Percentiles rank a stretch among this genome's conserved stretches.
Evolutionary conservation across 1,140 invertebrate species (phyloP).

Genomic region (Chymomyza costata): DNA sequence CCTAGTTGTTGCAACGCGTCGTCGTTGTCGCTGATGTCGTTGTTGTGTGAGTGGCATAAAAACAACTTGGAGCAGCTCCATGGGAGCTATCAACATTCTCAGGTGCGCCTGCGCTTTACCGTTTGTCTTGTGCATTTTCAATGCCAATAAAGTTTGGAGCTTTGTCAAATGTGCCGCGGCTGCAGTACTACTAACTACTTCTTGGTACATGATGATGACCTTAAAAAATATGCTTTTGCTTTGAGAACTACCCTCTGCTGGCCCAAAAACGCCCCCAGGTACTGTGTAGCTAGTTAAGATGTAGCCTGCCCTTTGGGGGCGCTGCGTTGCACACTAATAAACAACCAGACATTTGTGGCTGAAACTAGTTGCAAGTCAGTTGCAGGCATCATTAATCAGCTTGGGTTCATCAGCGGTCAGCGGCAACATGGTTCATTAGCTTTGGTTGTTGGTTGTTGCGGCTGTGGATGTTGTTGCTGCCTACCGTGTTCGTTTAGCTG

Average conservation of each 20-base stretch:
- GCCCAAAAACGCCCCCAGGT: no score
- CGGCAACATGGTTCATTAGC: constrained; percentile 71
- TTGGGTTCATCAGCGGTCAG: constrained; percentile 69
- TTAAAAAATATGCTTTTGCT: no score
- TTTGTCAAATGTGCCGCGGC: no score
- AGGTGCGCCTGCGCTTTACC: constrained; percentile 53
- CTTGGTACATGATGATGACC: no score
- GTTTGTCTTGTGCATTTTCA: constrained; percentile 29
- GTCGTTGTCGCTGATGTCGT: constrained; percentile 33
- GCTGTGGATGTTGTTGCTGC: constrained; percentile 21
- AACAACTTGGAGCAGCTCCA: constrained; percentile 56
- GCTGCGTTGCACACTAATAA: constrained; percentile 14
- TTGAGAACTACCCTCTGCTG: no score
- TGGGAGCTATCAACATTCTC: constrained; percentile 72
- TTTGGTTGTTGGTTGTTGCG: constrained; percentile 57
- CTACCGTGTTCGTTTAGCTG: constrained; percentile 46
- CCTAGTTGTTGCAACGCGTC: constrained; percentile 21
- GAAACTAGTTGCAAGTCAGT: no score
- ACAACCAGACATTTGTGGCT: constrained; percentile 22
- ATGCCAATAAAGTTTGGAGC: no score
- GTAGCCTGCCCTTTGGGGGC: constrained; percentile 52
- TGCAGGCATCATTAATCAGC: constrained; percentile 60
- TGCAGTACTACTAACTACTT: no score
- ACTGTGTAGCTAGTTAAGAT: constrained; percentile 63
- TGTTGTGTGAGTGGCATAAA: constrained; percentile 63